Percentiles rank a stretch among this genome's conserved stretches.
Conservation (phyloP, 1,140 invertebrate species). For the Thaumetopoea pityocampa region DNA sequence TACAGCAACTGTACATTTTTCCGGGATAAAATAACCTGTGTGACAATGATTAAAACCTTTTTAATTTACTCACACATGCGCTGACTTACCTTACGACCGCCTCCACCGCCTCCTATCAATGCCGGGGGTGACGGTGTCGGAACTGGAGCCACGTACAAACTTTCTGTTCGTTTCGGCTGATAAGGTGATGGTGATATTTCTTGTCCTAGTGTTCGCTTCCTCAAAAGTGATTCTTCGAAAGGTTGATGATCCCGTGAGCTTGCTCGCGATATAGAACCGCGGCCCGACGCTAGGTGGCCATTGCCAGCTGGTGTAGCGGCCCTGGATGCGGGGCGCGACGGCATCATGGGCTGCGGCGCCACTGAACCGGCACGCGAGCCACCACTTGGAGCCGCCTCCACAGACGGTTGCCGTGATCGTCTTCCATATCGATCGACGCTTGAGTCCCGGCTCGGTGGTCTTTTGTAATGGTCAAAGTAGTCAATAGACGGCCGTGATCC, state of each 20-base stretch:
- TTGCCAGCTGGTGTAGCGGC: slow-evolving; percentile 69
- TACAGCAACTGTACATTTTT: no score
- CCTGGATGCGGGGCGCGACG: slow-evolving; percentile 54
- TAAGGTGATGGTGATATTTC: slow-evolving; percentile 90
- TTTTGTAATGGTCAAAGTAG: slow-evolving; percentile 94
- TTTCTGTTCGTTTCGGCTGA: slow-evolving; percentile 93
- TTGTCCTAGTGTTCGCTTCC: slow-evolving; percentile 88
- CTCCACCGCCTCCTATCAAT: slow-evolving; percentile 63
- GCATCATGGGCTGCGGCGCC: slow-evolving; percentile 71
- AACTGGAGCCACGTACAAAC: slow-evolving; percentile 81
- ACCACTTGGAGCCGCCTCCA: slow-evolving; percentile 74
- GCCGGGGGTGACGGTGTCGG: slow-evolving; percentile 67
- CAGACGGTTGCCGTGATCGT: slow-evolving; percentile 84
- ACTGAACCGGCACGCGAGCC: slow-evolving; percentile 51
- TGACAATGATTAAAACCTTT: no score
- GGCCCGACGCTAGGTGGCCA: slow-evolving; percentile 71
- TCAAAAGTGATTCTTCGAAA: slow-evolving; percentile 87
- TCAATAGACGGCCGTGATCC: slow-evolving; percentile 79
- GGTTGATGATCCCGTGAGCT: slow-evolving; percentile 75
- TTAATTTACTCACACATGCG: no score
- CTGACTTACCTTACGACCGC: slow-evolving; percentile 61
- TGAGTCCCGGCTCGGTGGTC: slow-evolving; percentile 90
- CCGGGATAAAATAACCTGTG: no score
- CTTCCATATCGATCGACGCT: slow-evolving; percentile 89
- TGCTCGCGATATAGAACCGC: slow-evolving; percentile 66